A percentile compares a stretch with the other conserved stretches of the same genome.
Conservation (phyloP, 53 echinoderm and acorn worm genomes). For the Actinopyga echinites region DNA sequence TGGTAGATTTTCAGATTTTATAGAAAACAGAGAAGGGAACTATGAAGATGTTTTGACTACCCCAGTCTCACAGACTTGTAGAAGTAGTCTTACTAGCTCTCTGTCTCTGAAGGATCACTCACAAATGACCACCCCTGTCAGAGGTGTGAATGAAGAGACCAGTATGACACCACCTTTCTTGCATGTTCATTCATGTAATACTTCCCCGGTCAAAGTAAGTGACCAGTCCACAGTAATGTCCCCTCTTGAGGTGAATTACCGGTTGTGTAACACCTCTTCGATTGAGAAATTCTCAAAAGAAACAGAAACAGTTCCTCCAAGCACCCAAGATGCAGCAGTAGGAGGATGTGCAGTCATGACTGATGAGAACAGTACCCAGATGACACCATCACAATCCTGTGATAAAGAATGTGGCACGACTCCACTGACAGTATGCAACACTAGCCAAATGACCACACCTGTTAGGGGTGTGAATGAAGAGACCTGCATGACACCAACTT, state of each 20-base stretch:
- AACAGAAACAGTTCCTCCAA: background rate
- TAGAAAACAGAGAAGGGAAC: background rate
- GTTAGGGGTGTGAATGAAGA: constrained; percentile 15
- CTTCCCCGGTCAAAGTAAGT: constrained; percentile 17
- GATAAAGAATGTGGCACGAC: constrained; percentile 4
- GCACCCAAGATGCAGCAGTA: background rate
- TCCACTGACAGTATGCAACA: background rate
- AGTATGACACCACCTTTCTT: constrained; percentile 39
- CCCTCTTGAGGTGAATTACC: background rate
- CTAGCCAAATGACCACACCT: constrained; percentile 7
- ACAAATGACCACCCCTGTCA: constrained; percentile 29
- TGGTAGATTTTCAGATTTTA: background rate
- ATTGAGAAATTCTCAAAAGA: background rate
- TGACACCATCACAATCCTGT: background rate
- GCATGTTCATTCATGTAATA: constrained; percentile 29
- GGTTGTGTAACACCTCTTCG: background rate
- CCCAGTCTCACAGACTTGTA: background rate
- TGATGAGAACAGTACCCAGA: background rate
- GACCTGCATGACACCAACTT: constrained; percentile 44
- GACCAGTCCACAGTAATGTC: constrained; percentile 41
- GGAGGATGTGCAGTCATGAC: background rate
- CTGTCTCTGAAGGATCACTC: constrained; percentile 29
- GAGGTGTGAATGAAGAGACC: constrained; percentile 29
- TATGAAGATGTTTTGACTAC: background rate
- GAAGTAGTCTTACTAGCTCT: constrained; percentile 23